These are phyloP conservation scores for Etheostoma spectabile DNA, from an alignment of 2,113 vertebrate species.

Conservation along the genomic window DNA sequence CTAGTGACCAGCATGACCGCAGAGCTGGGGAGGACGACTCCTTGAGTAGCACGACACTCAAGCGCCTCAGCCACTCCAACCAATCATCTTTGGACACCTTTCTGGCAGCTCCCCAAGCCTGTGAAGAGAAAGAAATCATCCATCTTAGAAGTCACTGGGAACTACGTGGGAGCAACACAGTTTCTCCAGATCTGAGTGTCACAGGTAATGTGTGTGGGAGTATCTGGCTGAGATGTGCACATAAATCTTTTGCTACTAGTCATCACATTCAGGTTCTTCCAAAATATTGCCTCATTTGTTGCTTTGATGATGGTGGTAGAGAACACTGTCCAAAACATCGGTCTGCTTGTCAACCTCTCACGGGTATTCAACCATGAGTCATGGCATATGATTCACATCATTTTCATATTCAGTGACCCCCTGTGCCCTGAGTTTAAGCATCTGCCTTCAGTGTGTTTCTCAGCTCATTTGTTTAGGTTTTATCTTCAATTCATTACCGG, in stretches of 20 bases:
- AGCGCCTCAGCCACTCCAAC: slow-evolving; percentile 95
- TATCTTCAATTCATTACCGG: slow-evolving; percentile 3
- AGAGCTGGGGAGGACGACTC: slow-evolving; percentile 97
- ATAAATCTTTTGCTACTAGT: neutral
- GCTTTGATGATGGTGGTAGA: slow-evolving; percentile 4
- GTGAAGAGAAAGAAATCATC: slow-evolving; percentile 52
- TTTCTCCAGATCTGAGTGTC: slow-evolving; percentile 26
- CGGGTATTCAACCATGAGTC: neutral
- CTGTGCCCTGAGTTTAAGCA: neutral
- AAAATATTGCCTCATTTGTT: neutral
- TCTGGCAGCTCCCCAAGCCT: slow-evolving; percentile 98
- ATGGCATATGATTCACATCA: slow-evolving; percentile 1
- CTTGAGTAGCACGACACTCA: slow-evolving; percentile 96
- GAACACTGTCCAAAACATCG: neutral
- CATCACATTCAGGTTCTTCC: neutral
- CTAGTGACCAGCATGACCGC: slow-evolving; percentile 97
- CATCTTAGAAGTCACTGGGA: slow-evolving; percentile 27
- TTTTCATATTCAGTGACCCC: neutral
- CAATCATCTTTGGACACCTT: slow-evolving; percentile 99
- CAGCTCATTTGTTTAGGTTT: slow-evolving; percentile 16
- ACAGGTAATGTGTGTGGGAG: slow-evolving; percentile 22
- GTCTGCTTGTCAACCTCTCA: neutral
- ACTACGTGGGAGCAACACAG: slow-evolving; percentile 42
- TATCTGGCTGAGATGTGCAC: neutral
- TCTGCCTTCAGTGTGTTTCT: slow-evolving; percentile 14